These are phyloP conservation scores for Ophion slaviceki DNA, from an alignment of 2,888 invertebrate genomes.

Conservation along the genomic window DNA sequence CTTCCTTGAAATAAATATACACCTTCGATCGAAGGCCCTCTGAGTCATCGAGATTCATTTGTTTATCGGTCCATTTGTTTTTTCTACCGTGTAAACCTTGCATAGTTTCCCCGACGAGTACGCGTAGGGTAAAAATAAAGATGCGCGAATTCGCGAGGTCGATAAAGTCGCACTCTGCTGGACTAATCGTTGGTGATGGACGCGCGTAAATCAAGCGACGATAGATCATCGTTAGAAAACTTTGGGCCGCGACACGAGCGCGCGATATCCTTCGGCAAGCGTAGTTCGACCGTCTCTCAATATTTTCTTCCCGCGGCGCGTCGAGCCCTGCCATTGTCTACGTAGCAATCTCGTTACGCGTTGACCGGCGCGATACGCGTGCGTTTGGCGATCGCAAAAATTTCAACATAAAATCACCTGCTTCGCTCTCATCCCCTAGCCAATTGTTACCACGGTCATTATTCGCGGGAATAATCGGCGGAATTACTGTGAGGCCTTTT, in stretches of 20 bases:
- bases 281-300: slow-evolving; percentile 33
- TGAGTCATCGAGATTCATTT: background rate
- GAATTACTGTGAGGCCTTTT: background rate
- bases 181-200: slow-evolving; percentile 54
- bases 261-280: background rate
- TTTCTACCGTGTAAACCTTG: background rate
- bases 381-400: background rate
- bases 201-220: slow-evolving; percentile 3
- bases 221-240: slow-evolving; percentile 46
- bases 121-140: background rate
- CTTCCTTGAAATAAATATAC: background rate
- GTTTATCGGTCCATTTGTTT: background rate
- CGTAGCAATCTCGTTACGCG: slow-evolving; percentile 24
- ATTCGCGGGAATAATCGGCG: background rate
- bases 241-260: slow-evolving; percentile 30
- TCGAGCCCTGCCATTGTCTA: slow-evolving; percentile 43
- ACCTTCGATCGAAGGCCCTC: background rate
- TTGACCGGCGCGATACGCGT: slow-evolving; percentile 26
- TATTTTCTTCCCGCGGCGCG: slow-evolving; percentile 5
- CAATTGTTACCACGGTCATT: background rate
- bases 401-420: background rate
- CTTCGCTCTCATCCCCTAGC: background rate
- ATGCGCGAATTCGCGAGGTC: background rate
- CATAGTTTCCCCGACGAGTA: background rate
- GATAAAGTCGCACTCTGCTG: slow-evolving; percentile 63